Evolutionary conservation across 2,888 invertebrate genomes (phyloP).

Genomic region (Pollenia labialis): DNA sequence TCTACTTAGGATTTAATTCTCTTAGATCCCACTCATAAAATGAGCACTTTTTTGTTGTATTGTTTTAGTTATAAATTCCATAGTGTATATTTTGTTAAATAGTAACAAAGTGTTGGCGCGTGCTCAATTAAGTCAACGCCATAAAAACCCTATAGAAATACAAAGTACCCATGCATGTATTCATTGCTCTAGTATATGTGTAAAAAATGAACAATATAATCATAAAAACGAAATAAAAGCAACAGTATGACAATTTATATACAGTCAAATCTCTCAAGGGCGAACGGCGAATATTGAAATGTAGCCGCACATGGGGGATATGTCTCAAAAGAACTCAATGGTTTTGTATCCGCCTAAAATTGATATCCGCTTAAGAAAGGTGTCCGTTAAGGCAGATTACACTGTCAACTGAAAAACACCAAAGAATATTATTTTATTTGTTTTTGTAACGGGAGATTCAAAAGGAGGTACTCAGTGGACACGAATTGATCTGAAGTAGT

Average conservation of each 20-base stretch:
- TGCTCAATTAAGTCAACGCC: constrained; percentile 75
- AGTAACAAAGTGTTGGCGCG: constrained; percentile 79
- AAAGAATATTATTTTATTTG: too few relatives aligned
- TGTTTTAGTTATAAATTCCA: constrained; percentile 42
- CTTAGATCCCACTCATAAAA: not conserved
- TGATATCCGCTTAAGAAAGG: too few relatives aligned
- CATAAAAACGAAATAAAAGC: constrained; percentile 23
- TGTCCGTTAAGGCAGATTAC: too few relatives aligned
- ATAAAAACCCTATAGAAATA: constrained; percentile 49
- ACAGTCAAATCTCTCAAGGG: too few relatives aligned
- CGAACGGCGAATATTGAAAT: too few relatives aligned
- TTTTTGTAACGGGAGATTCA: not conserved
- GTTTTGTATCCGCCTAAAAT: too few relatives aligned
- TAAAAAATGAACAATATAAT: not conserved
- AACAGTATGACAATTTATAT: constrained; percentile 38
- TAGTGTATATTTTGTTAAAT: constrained; percentile 61
- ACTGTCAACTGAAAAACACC: too few relatives aligned
- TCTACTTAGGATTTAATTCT: not conserved
- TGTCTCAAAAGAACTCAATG: too few relatives aligned
- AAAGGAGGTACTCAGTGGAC: not conserved
- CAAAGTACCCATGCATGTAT: not conserved
- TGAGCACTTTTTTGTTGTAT: constrained; percentile 3
- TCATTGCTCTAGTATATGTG: not conserved
- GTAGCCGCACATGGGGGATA: too few relatives aligned
- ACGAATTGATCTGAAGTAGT: too few relatives aligned